Evolutionary conservation across 30 jellyfish, hydroid and myxozoan genomes (phyloP).

Genomic region (Hydractinia symbiolongicarpus): DNA sequence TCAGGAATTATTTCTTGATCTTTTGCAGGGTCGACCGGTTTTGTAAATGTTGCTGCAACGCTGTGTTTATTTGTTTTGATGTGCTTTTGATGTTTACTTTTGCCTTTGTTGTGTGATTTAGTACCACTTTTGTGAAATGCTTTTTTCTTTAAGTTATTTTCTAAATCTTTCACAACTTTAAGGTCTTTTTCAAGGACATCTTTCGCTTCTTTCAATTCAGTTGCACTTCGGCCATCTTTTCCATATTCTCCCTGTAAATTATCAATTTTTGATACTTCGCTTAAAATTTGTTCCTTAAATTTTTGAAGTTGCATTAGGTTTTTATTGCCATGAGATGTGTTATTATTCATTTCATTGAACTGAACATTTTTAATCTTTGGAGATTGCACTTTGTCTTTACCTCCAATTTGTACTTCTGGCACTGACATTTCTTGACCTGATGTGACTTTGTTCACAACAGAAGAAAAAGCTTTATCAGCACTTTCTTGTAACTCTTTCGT

Average conservation of each 20-base stretch:
- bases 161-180: slow-evolving; percentile 70
- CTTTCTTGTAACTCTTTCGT: neutral
- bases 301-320: slow-evolving; percentile 56
- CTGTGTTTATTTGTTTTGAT: slow-evolving; percentile 1
- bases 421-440: neutral
- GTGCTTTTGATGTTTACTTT: neutral
- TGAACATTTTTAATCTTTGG: neutral
- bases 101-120: neutral
- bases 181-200: slow-evolving; percentile 67
- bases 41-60: neutral
- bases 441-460: slow-evolving; percentile 19
- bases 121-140: slow-evolving; percentile 2
- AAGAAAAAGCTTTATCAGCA: slow-evolving; percentile 12
- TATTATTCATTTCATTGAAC: neutral
- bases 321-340: neutral
- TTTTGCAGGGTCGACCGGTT: neutral
- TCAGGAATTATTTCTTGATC: slow-evolving; percentile 36
- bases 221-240: slow-evolving; percentile 46
- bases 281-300: slow-evolving; percentile 57
- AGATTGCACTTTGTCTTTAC: neutral
- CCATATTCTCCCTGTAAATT: slow-evolving; percentile 75
- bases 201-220: slow-evolving; percentile 68
- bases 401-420: slow-evolving; percentile 8
- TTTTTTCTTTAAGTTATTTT: slow-evolving; percentile 42
- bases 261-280: slow-evolving; percentile 73